Percentiles rank a stretch among this genome's conserved stretches.
These are phyloP conservation scores for Folsomia candida DNA, from an alignment of 2,888 invertebrate species.

Conservation along the genomic window DNA sequence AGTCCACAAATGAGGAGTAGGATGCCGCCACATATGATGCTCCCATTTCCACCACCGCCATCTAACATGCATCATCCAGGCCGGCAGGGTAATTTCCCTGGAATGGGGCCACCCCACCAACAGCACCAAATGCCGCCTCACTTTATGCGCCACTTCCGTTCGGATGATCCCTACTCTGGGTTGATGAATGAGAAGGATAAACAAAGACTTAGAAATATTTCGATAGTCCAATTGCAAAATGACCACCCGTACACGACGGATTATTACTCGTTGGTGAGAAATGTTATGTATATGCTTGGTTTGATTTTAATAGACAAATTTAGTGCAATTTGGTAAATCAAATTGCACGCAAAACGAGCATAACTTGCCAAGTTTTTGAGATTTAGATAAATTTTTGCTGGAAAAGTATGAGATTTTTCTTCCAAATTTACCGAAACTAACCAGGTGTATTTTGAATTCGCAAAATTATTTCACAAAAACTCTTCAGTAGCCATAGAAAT, in stretches of 20 bases:
- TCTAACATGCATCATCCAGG: constrained; percentile 25
- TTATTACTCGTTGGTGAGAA: constrained; percentile 85
- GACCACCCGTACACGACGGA: constrained; percentile 96
- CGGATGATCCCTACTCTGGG: constrained; percentile 57
- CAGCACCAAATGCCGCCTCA: constrained; percentile 18
- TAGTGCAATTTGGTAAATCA: no score
- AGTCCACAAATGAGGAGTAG: constrained; percentile 37
- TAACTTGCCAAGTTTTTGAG: background rate
- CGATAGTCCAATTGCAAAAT: constrained; percentile 86
- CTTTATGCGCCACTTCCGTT: constrained; percentile 30
- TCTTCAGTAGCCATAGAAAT: no score
- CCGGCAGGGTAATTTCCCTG: constrained; percentile 7
- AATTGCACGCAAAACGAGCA: background rate
- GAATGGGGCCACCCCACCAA: constrained; percentile 19
- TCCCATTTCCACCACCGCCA: constrained; percentile 25
- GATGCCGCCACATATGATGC: constrained; percentile 27
- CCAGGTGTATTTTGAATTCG: no score
- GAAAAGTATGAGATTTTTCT: no score
- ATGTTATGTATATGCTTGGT: background rate
- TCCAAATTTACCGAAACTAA: no score
- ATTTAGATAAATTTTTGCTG: no score
- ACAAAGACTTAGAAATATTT: constrained; percentile 94
- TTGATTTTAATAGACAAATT: background rate
- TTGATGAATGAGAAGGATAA: constrained; percentile 92
- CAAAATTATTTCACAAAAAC: no score